Evolutionary conservation across 2,113 vertebrate species (phyloP).

Genomic region (Cavia porcellus): DNA sequence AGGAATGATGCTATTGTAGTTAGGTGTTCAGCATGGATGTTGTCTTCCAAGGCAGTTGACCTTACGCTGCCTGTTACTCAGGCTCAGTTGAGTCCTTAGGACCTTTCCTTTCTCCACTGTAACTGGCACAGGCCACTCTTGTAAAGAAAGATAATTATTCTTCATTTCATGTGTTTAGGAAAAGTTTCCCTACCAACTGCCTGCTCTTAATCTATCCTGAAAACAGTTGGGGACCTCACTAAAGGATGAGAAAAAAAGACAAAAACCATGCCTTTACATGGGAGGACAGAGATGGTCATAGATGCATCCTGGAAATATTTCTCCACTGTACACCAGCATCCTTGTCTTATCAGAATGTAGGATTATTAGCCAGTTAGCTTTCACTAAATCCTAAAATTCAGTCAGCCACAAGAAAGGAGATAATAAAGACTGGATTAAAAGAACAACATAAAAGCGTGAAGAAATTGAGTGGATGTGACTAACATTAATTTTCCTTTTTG

Average conservation of each 20-base stretch:
- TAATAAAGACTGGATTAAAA: not conserved
- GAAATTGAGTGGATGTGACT: not conserved
- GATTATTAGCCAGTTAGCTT: not conserved
- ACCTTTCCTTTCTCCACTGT: not conserved
- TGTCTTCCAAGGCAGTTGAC: not conserved
- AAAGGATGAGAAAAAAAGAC: not conserved
- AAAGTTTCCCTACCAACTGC: not conserved
- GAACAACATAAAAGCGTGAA: slow-evolving; percentile 37
- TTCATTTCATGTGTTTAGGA: slow-evolving; percentile 21
- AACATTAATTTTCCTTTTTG: not conserved
- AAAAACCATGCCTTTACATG: not conserved
- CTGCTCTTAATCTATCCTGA: not conserved
- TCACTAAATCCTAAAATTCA: not conserved
- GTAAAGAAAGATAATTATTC: not conserved
- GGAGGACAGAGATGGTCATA: not conserved
- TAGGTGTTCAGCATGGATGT: slow-evolving; percentile 17
- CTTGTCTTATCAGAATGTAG: not conserved
- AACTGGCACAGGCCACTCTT: not conserved
- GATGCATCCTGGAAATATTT: not conserved
- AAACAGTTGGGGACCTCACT: not conserved
- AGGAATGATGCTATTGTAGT: not conserved
- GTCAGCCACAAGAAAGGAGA: not conserved
- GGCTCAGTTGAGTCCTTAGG: not conserved
- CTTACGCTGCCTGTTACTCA: not conserved
- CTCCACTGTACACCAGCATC: not conserved